Conservation (phyloP, 2,113 vertebrate genomes). For the Rhineura floridana region DNA sequence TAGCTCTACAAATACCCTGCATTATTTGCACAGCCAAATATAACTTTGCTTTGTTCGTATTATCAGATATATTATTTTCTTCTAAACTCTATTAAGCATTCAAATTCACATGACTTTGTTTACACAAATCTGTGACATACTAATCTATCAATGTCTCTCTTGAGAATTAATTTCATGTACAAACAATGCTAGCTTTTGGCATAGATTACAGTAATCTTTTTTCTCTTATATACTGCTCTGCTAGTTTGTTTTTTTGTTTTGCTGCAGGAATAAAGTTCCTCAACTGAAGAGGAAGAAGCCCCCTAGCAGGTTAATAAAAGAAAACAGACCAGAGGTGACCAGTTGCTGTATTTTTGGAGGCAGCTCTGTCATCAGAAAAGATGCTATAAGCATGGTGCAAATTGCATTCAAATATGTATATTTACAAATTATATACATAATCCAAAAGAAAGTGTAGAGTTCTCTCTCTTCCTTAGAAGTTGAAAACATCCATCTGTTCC, state of each 20-base stretch:
- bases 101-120: neutral
- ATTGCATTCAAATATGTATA: neutral
- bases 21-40: slow-evolving; percentile 1
- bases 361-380: neutral
- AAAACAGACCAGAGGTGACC: neutral
- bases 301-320: no score
- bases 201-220: neutral
- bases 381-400: neutral
- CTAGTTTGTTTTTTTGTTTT: neutral
- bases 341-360: neutral
- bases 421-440: neutral
- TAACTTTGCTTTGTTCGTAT: neutral
- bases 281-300: no score
- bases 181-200: neutral
- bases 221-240: neutral
- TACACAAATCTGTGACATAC: neutral
- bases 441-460: neutral
- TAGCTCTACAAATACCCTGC: neutral
- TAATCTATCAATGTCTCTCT: neutral
- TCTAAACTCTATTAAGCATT: neutral
- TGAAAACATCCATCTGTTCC: neutral
- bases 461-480: neutral
- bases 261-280: neutral
- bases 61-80: neutral
- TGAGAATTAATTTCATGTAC: neutral